A percentile compares a stretch with the other conserved stretches of the same genome.
Conservation (phyloP, 2,888 invertebrate genomes). For the Microdon myrmicae region DNA sequence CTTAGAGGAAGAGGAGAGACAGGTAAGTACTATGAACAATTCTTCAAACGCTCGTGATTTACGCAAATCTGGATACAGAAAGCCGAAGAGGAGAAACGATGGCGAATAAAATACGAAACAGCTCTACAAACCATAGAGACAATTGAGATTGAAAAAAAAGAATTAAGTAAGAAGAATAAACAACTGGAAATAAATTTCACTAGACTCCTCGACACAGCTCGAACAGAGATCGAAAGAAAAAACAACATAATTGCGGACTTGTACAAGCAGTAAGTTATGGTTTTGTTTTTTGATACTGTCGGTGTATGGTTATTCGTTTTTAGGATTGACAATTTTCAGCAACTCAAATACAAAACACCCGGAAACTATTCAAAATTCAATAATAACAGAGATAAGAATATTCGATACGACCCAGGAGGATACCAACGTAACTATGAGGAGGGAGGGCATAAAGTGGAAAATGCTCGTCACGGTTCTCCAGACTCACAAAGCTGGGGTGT, state of each 20-base stretch:
- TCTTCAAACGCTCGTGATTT: neutral
- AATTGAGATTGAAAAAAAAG: slow-evolving; percentile 56
- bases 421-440: too few relatives aligned
- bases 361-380: too few relatives aligned
- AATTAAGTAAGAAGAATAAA: slow-evolving; percentile 57
- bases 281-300: neutral
- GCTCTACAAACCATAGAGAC: slow-evolving; percentile 54
- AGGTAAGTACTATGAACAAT: slow-evolving; percentile 53
- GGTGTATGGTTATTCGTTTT: neutral
- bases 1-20: slow-evolving; percentile 58
- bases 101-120: slow-evolving; percentile 56
- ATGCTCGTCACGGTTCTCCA: too few relatives aligned
- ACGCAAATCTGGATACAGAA: slow-evolving; percentile 53
- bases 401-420: too few relatives aligned
- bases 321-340: neutral
- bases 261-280: slow-evolving; percentile 60
- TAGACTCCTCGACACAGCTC: slow-evolving; percentile 62
- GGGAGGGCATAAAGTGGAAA: too few relatives aligned
- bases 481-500: too few relatives aligned
- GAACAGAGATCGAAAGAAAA: slow-evolving; percentile 61
- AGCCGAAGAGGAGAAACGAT: slow-evolving; percentile 57
- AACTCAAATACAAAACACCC: too few relatives aligned
- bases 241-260: slow-evolving; percentile 58
- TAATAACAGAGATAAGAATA: too few relatives aligned
- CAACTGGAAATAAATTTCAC: slow-evolving; percentile 60